Evolutionary conservation across 2,888 invertebrate species (phyloP).

Genomic region (Eucera pruinosa): DNA sequence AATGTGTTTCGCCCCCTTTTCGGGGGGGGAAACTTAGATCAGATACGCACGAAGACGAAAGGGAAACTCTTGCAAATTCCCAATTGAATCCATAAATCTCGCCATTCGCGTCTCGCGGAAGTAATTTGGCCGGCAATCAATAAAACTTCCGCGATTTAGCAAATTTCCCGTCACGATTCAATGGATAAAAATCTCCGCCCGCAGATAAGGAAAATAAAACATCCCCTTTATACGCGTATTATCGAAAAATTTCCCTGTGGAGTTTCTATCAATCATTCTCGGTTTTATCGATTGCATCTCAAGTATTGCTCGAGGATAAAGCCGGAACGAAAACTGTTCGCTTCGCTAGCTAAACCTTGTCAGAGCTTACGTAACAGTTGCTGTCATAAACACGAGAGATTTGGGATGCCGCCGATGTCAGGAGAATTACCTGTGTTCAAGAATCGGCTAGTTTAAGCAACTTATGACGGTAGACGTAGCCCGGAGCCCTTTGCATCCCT

Average conservation of each 20-base stretch:
- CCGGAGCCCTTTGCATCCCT: not conserved
- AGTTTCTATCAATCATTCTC: not conserved
- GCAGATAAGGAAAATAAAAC: too few species aligned
- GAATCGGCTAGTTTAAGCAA: constrained; percentile 8
- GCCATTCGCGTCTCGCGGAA: constrained; percentile 47
- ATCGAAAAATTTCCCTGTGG: not conserved
- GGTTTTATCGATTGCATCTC: too few species aligned
- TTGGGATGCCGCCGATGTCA: constrained; percentile 10
- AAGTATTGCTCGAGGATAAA: too few species aligned
- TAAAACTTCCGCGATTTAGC: constrained; percentile 32
- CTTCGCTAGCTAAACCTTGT: not conserved
- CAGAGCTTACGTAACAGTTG: not conserved
- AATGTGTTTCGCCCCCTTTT: not conserved
- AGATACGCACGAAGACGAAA: constrained; percentile 4
- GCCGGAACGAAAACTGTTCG: too few species aligned
- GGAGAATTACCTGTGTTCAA: constrained; percentile 16
- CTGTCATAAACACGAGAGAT: constrained; percentile 6
- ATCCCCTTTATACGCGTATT: not conserved
- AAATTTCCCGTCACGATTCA: not conserved
- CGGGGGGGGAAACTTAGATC: constrained; percentile 4
- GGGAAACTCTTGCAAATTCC: constrained; percentile 63
- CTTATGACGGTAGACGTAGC: not conserved
- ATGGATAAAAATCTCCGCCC: not conserved
- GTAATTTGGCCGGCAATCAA: constrained; percentile 13
- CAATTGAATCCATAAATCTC: constrained; percentile 63